Base-by-base conservation (phyloP, 2,888 invertebrate species). In the Synergus japonicus region DNA sequence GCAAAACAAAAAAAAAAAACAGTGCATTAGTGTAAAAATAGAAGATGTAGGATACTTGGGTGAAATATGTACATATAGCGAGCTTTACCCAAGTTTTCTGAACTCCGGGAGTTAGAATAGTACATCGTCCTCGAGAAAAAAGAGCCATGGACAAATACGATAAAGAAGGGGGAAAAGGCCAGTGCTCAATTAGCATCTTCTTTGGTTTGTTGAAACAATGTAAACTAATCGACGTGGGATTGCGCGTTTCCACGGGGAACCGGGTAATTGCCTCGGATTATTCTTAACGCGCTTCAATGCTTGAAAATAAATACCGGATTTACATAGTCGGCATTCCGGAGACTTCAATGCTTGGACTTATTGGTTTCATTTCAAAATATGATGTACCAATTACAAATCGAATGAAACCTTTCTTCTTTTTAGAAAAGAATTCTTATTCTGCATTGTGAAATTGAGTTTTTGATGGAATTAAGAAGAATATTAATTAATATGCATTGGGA, bases 231-330 rank as follows among this genome's bases (percentile, higher is more conserved):
- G 73, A 41, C 73, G 73, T 10, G 49, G 54, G 54, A 73, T 73
- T 73, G 37, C 54, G 37, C 49, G 15, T 54, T 73, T 73, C 73
- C 54, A 73, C 73, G 0, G 49, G 29, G 54, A 54, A 73, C 54
- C n/a, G 37, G 54, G n/a, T 73, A 73, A 73, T 73, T 73, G 73
- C 2, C 41, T 73, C n/a, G 18, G 37, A 58, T 73, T 73, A 73
- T 41, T 73, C n/a, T 37, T 73, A 73, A 37, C 41, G 73, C 10
- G 37, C n/a, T 73, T 73, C 54, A 58, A 54, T 54, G 73, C 54
- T 37, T 73, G 10, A 54, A 73, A 73, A 73, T 73, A 73, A 73
- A 73, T 73, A 29, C 73, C 73, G 73, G 73, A 73, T 73, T 49
- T 73, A 37, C 69, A 8, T 49, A n/a, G 44, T 13, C 18, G 15